Evolutionary conservation across 2,113 vertebrate species (phyloP).

Genomic region (Chelonoidis abingdonii): DNA sequence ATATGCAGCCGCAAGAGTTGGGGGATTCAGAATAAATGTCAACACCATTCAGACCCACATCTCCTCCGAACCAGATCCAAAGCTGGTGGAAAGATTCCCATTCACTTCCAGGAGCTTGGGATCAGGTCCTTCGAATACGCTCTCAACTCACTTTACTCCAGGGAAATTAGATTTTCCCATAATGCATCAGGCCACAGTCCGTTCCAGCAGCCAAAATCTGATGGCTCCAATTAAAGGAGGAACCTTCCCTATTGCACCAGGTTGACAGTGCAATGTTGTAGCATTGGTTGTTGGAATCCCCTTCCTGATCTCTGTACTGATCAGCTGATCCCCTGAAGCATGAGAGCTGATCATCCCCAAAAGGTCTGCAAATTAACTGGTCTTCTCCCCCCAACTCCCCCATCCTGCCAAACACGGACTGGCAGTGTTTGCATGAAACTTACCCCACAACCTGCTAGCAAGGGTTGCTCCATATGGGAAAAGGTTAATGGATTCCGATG

Average conservation of each 20-base stretch:
- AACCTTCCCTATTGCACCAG: neutral
- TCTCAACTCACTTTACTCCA: neutral
- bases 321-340: neutral
- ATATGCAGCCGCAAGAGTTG: neutral
- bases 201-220: neutral
- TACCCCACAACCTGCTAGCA: neutral
- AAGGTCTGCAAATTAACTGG: neutral
- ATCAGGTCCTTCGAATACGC: too few relatives aligned
- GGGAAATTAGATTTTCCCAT: neutral
- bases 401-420: too few relatives aligned
- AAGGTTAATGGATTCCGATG: neutral
- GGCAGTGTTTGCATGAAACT: neutral
- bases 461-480: neutral
- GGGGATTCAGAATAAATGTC: conserved; percentile 17
- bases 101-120: rapidly evolving
- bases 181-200: neutral
- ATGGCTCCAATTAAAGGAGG: neutral
- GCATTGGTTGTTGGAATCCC: neutral
- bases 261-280: neutral
- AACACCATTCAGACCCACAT: neutral
- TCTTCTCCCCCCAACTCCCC: too few relatives aligned
- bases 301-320: neutral
- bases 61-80: neutral
- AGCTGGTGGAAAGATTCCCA: neutral
- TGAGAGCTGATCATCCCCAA: neutral